Conservation (phyloP, 2,888 invertebrate genomes). For the Mesorhabditis spiculigera region DNA sequence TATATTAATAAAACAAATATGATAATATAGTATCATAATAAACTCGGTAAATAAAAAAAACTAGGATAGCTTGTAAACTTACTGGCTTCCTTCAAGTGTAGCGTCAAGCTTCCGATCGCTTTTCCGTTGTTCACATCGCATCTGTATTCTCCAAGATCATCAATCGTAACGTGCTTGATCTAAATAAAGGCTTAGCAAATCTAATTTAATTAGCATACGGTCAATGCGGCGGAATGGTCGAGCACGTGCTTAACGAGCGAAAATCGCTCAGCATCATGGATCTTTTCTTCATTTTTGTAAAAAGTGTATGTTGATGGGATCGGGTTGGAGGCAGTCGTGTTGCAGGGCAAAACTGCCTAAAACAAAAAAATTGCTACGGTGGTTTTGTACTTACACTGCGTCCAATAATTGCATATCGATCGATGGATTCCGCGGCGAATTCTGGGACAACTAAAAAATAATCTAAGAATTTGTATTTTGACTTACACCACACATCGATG, state of each 20-base stretch:
- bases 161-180: conserved; percentile 42
- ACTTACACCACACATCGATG: conserved; percentile 45
- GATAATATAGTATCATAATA: conserved; percentile 8
- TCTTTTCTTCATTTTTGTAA: conserved; percentile 31
- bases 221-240: conserved; percentile 33
- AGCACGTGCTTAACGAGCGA: conserved; percentile 28
- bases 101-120: conserved; percentile 35
- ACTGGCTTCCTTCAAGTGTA: conserved; percentile 47
- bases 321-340: conserved; percentile 46
- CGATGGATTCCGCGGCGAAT: conserved; percentile 30
- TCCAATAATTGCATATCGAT: conserved; percentile 38
- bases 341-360: conserved; percentile 37
- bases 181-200: conserved; percentile 15
- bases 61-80: conserved; percentile 9
- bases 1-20: neutral
- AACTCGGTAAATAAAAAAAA: too few species aligned
- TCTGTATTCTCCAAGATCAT: conserved; percentile 45
- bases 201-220: conserved; percentile 17
- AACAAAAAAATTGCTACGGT: neutral
- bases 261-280: conserved; percentile 33
- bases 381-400: conserved; percentile 14
- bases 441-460: conserved; percentile 37
- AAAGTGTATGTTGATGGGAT: conserved; percentile 40
- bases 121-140: conserved; percentile 54
- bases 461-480: conserved; percentile 5